Evolutionary conservation across 2,888 invertebrate genomes (phyloP), one percentile per base, ranked within the genome.

Genomic region (Heterodera filipjevi): DNA sequence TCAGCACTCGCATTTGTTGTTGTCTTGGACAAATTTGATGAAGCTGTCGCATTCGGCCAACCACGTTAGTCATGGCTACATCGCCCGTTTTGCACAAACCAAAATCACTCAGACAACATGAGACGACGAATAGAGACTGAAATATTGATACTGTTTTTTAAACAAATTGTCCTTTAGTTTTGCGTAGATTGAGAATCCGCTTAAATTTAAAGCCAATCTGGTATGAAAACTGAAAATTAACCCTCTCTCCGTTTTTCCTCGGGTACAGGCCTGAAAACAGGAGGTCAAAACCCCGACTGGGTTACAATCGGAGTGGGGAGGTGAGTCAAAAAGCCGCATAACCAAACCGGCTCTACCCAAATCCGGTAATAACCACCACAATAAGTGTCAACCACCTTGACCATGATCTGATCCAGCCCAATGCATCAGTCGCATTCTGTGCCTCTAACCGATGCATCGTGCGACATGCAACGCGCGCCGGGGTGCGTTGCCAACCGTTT

Each of bases 101-200:
- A 19, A 22, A n/a, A n/a, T n/a, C 32, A 64, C 66, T 75, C 68
- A 75, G 27, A 44, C 46, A 64, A 35, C 44, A 39, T 75, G 75
- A 19, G 75, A 66, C 12, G 1, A 27, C 6, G 16, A 75, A 30
- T 32, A 59, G 8, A 10, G 12, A 16, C n/a, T n/a, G n/a, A n/a
- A n/a, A n/a, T n/a, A n/a, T n/a, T n/a, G n/a, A n/a, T n/a, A n/a
- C n/a, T n/a, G n/a, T n/a, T n/a, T n/a, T n/a, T n/a, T n/a, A n/a
- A n/a, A n/a, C n/a, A n/a, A n/a, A n/a, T n/a, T n/a, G n/a, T n/a
- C n/a, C n/a, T n/a, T n/a, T n/a, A n/a, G n/a, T n/a, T n/a, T n/a
- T n/a, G n/a, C n/a, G n/a, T n/a, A n/a, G n/a, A n/a, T n/a, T n/a
- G n/a, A n/a, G n/a, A n/a, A n/a, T n/a, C n/a, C n/a, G n/a, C n/a